Percentiles rank a stretch among this genome's conserved stretches.
Evolutionary conservation across 1,140 invertebrate species (phyloP).

Genomic region (Drosophila mayri): DNA sequence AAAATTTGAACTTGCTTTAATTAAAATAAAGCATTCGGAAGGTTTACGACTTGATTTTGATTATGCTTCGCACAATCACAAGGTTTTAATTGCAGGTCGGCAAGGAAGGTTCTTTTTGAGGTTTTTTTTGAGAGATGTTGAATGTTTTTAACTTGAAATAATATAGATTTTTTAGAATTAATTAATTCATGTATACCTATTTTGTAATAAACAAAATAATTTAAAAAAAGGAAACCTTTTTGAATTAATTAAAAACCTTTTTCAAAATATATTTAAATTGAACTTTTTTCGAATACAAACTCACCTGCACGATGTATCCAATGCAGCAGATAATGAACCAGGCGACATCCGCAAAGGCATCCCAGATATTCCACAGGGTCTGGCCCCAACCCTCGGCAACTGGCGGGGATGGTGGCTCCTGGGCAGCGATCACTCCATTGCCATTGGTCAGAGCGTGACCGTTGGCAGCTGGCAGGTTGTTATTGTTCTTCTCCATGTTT

Average conservation of each 20-base stretch:
- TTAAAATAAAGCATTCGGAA: slow-evolving; percentile 19
- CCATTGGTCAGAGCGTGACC: slow-evolving; percentile 58
- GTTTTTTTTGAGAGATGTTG: no score
- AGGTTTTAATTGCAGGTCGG: slow-evolving; percentile 1
- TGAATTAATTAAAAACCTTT: neutral
- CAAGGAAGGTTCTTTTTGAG: neutral
- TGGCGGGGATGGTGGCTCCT: slow-evolving; percentile 3
- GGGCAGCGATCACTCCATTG: slow-evolving; percentile 41
- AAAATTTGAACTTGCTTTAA: slow-evolving; percentile 15
- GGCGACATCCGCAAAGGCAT: slow-evolving; percentile 87
- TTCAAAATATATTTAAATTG: neutral
- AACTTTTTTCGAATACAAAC: neutral
- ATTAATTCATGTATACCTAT: no score
- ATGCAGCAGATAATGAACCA: slow-evolving; percentile 87
- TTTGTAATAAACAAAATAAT: neutral
- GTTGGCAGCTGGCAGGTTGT: slow-evolving; percentile 51
- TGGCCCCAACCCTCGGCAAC: slow-evolving; percentile 40
- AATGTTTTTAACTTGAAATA: no score
- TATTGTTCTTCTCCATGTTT: slow-evolving; percentile 74
- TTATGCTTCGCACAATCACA: neutral
- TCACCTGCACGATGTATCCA: slow-evolving; percentile 85
- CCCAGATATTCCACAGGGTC: slow-evolving; percentile 77
- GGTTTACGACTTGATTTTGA: slow-evolving; percentile 3
- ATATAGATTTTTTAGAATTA: no score
- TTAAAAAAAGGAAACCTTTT: neutral